Evolutionary conservation across 2,113 vertebrate genomes (phyloP).

Genomic region (Salminus brasiliensis): DNA sequence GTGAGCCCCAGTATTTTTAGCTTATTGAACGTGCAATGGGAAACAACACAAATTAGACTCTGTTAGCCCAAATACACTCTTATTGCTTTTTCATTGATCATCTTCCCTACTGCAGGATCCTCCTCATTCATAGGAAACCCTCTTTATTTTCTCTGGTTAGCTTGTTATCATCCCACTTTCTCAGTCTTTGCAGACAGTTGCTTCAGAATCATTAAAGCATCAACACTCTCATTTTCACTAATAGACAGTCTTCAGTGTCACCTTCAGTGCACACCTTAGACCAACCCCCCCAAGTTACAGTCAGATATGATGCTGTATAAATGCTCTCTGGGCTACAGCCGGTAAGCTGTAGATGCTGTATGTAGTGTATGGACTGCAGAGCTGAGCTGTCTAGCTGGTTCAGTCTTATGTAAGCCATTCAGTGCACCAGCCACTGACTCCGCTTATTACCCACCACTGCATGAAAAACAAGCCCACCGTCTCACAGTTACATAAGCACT

Average conservation of each 20-base stretch:
- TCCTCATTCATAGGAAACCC: slow-evolving; percentile 32
- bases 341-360: no score
- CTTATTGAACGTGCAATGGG: slow-evolving; percentile 36
- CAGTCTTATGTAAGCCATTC: slow-evolving; percentile 34
- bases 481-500: slow-evolving; percentile 38
- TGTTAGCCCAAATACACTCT: slow-evolving; percentile 34
- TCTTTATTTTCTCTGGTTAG: background rate
- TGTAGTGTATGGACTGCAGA: slow-evolving; percentile 5
- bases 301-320: background rate
- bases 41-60: slow-evolving; percentile 44
- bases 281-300: background rate
- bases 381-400: slow-evolving; percentile 15
- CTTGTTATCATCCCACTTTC: background rate
- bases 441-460: slow-evolving; percentile 30
- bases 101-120: background rate
- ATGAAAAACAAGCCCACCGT: slow-evolving; percentile 29
- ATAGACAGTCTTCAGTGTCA: background rate
- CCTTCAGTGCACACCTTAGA: background rate
- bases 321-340: background rate
- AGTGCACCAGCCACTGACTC: slow-evolving; percentile 16
- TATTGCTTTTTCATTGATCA: slow-evolving; percentile 39
- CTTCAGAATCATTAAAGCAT: background rate
- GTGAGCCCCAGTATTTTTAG: slow-evolving; percentile 35
- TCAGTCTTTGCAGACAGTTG: background rate
- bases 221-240: background rate